phyloP scores from a whole-genome alignment of 2,888 invertebrate species.

The Apotomis turbidana region DNA sequence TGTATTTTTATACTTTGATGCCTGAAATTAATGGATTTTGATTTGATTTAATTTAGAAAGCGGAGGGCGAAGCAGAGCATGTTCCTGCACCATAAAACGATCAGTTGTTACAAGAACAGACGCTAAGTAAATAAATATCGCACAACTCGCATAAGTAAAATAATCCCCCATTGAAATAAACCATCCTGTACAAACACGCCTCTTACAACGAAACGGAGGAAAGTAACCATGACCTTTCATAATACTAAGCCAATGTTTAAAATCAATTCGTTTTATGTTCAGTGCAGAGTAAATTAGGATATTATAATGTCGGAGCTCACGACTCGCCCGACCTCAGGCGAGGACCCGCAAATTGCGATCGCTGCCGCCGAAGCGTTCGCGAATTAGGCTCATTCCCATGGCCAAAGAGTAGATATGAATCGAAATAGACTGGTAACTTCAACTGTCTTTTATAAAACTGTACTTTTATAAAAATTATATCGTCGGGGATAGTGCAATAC shows the following conservation, averaged over 20 bases:
- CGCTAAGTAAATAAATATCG: too few relatives aligned
- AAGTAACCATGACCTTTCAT: slow-evolving; percentile 63
- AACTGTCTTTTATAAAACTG: too few relatives aligned
- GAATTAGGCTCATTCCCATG: slow-evolving; percentile 32
- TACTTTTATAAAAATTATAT: too few relatives aligned
- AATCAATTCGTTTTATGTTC: slow-evolving; percentile 49
- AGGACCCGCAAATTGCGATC: slow-evolving; percentile 44
- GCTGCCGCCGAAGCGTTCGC: slow-evolving; percentile 27
- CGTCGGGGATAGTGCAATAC: too few relatives aligned
- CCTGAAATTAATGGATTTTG: too few relatives aligned
- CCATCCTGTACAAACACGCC: not conserved
- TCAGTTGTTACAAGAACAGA: too few relatives aligned
- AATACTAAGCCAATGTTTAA: slow-evolving; percentile 48
- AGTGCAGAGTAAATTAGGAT: slow-evolving; percentile 46
- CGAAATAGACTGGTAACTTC: not conserved
- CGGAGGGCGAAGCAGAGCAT: too few relatives aligned
- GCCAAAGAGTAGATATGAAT: slow-evolving; percentile 4
- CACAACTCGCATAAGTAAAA: not conserved
- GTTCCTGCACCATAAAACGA: too few relatives aligned
- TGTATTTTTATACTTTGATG: too few relatives aligned
- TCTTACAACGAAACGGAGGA: slow-evolving; percentile 45
- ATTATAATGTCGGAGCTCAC: slow-evolving; percentile 49
- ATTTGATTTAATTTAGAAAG: too few relatives aligned
- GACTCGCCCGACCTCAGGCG: slow-evolving; percentile 56
- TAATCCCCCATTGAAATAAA: not conserved